phyloP scores from a whole-genome alignment of 92 coral and sea anemone species.

The Porites lobata region DNA sequence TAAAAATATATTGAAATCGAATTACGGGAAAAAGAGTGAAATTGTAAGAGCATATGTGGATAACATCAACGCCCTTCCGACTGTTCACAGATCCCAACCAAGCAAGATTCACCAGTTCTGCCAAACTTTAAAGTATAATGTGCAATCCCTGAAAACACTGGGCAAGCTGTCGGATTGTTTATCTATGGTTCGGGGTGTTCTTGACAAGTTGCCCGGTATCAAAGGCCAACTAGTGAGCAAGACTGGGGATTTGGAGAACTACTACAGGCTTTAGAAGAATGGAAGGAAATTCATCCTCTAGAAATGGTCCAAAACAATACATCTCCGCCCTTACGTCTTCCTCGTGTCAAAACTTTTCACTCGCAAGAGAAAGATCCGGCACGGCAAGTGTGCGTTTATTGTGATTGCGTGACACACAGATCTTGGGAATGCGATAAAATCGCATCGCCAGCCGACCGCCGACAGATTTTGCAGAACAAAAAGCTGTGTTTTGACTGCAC shows the following conservation, averaged over 20 bases:
- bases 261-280: conserved; percentile 55
- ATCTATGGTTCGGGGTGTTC: conserved; percentile 56
- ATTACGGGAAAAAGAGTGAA: conserved; percentile 2
- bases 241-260: conserved; percentile 66
- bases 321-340: background rate
- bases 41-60: background rate
- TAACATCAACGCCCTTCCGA: conserved; percentile 11
- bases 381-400: conserved; percentile 36
- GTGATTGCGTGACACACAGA: conserved; percentile 59
- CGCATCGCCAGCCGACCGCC: conserved; percentile 42
- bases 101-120: conserved; percentile 28
- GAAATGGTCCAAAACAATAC: background rate
- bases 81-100: conserved; percentile 1
- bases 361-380: background rate
- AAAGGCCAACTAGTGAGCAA: conserved; percentile 58
- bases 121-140: conserved; percentile 52
- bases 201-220: conserved; percentile 60
- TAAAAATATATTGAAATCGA: conserved; percentile 13
- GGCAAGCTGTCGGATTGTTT: conserved; percentile 55
- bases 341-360: background rate
- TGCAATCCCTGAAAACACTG: conserved; percentile 56
- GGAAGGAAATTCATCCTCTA: conserved; percentile 67
- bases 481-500: conserved; percentile 55
- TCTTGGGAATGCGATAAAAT: conserved; percentile 56
- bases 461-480: conserved; percentile 37